Evolutionary conservation across 2,113 vertebrate genomes (phyloP), one percentile per base, ranked within the genome.

Genomic region (Connochaetes taurinus): DNA sequence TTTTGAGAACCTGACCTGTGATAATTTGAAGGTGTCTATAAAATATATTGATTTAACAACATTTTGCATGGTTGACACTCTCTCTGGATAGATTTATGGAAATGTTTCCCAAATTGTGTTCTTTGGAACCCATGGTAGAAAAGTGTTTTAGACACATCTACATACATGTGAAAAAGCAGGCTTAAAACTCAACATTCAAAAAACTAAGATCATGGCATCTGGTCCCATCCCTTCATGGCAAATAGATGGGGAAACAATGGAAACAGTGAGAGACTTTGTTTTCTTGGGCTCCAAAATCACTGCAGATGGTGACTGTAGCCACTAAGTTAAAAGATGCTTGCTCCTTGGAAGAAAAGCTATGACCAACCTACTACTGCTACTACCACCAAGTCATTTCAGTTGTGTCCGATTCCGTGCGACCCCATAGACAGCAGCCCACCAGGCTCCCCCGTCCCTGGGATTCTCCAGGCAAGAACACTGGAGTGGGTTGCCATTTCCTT

Each of bases 381-480:
- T 50, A 53, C 52, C 7, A 2, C 52, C 6, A 53, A 53, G 16
- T 53, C 16, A 0, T 16, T 53, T 53, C 52, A 53, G 52, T 53
- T 6, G 6, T 53, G 16, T 17, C 52, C 6, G 2, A 53, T 6
- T 53, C 16, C 17, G 52, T 53, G 52, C 0, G 0, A 53, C 52
- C 52, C 52, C 52, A 53, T 0, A 53, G 52, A 53, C 6, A 0
- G 52, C 52, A 53, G 16, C 16, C 52, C 16, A 17, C 6, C 16
- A 7, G 16, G 52, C 52, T 53, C 52, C 52, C 52, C 52, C 6
- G 0, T 53, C 6, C 52, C 52, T 53, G 52, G 52, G 52, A 53
- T 6, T 53, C 16, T 53, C 52, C 52, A 53, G 52, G 52, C 52
- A 53, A 53, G 16, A 53, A 17, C 16, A 53, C 16, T 17, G 52